Base-by-base conservation (phyloP, 1,140 invertebrate species). In the Zaprionus taronus region DNA sequence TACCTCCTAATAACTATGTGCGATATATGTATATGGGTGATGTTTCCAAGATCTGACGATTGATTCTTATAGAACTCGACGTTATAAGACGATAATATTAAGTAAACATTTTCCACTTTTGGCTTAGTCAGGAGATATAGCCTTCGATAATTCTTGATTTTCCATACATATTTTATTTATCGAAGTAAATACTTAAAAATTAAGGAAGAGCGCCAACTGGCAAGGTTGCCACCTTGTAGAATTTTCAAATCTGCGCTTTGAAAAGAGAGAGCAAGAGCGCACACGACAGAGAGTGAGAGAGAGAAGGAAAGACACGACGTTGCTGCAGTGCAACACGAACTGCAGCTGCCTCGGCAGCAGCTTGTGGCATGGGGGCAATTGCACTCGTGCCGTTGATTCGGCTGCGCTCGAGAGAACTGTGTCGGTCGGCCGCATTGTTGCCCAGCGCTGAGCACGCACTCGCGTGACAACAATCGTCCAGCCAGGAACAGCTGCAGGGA, bases 381-480 rank as follows among this genome's bases (percentile, higher is more conserved):
- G 34, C 63, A 65, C 14, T 63, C 38, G 58, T n/a, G 38, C 31
- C 56, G 51, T 34, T 4, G 9, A 0, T 7, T 36, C 31, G 34
- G 28, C 20, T 49, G 24, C 11, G 22, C 20, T 49, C 28, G 56
- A 56, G 24, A 20, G 24, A 20, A 14, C 22, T 14, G 41, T n/a
- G 41, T 47, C n/a, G 41, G 41, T 47, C n/a, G 38, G 38, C 38
- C 41, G n/a, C n/a, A 47, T 28, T 44, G 61, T 57, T 38, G 55
- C 15, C 55, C 57, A 44, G 57, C 38, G 34, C 31, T 64, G 60
- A 60, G n/a, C 60, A 81, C 69, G 77, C 83, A 86, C 72, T 86
- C 77, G 80, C 80, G 72, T 87, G 56, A 67, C 70, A 87, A 86
- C 83, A 80, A 86, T 86, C 83, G 80, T 80, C 63, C 77, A 72